Percentiles rank a stretch among this genome's conserved stretches.
phyloP scores from a whole-genome alignment of 2,888 invertebrate genomes.

The Altica lythri region DNA sequence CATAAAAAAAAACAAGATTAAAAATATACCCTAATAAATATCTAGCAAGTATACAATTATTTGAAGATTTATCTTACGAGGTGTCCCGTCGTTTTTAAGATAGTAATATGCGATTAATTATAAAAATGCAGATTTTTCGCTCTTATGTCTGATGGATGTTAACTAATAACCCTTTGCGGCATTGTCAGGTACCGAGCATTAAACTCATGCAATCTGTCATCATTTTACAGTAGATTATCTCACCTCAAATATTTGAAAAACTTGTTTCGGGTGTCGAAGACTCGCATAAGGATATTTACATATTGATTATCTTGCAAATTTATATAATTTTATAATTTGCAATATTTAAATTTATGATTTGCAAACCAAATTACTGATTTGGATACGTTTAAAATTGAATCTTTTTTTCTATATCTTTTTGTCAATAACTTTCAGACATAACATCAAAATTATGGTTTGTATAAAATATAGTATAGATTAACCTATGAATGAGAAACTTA shows the following conservation, averaged over 20 bases:
- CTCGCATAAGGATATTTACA: constrained; percentile 37
- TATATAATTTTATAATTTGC: constrained; percentile 20
- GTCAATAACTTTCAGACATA: no score
- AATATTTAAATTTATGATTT: constrained; percentile 2
- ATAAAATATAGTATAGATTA: no score
- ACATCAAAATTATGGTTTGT: no score
- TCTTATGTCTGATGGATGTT: constrained; percentile 2
- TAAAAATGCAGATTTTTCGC: constrained; percentile 11
- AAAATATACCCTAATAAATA: no score
- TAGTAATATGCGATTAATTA: constrained; percentile 5
- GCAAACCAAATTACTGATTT: no score
- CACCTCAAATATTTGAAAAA: constrained; percentile 25
- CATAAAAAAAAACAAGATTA: no score
- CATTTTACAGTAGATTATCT: constrained; percentile 24
- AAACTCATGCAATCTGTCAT: constrained; percentile 22
- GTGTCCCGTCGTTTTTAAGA: no score
- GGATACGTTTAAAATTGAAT: no score
- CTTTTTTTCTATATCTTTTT: no score
- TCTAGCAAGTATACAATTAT: no score
- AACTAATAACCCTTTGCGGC: constrained; percentile 8
- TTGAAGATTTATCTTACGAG: no score
- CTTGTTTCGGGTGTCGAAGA: constrained; percentile 34
- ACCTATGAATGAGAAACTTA: no score
- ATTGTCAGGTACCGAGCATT: constrained; percentile 14
- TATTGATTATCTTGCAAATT: constrained; percentile 37